Conservation (phyloP, 2,113 vertebrate genomes). For the Pteropus alecto region DNA sequence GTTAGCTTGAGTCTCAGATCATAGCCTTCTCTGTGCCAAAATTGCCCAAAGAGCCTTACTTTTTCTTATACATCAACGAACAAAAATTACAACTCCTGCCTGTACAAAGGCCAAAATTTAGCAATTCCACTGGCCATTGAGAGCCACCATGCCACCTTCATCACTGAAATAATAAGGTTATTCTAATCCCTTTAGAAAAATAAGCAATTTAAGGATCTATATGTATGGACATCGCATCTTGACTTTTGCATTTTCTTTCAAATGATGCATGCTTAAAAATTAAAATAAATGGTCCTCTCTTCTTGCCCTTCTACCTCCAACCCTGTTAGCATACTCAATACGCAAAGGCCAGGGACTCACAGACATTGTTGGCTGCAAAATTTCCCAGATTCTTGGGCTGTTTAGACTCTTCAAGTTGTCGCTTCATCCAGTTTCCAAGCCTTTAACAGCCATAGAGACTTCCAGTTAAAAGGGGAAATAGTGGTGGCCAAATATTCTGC, state of each 20-base stretch:
- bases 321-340: not conserved
- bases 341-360: not conserved
- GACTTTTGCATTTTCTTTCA: not conserved
- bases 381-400: not conserved
- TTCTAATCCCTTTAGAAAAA: not conserved
- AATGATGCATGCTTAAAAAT: not conserved
- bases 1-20: not conserved
- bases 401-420: not conserved
- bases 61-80: not conserved
- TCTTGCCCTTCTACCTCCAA: not conserved
- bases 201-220: not conserved
- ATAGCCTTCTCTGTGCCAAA: not conserved
- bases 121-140: not conserved
- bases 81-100: not conserved
- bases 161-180: not conserved
- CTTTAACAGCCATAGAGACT: not conserved
- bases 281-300: not conserved
- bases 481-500: not conserved
- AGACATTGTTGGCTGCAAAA: not conserved
- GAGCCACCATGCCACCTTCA: not conserved
- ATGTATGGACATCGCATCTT: accelerated
- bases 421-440: not conserved
- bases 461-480: not conserved
- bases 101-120: not conserved
- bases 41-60: not conserved